Percentiles rank a stretch among this genome's conserved stretches.
These are phyloP conservation scores for Sceliomorpha sp. DNA, from an alignment of 2,888 invertebrate genomes.

Conservation along the genomic window DNA sequence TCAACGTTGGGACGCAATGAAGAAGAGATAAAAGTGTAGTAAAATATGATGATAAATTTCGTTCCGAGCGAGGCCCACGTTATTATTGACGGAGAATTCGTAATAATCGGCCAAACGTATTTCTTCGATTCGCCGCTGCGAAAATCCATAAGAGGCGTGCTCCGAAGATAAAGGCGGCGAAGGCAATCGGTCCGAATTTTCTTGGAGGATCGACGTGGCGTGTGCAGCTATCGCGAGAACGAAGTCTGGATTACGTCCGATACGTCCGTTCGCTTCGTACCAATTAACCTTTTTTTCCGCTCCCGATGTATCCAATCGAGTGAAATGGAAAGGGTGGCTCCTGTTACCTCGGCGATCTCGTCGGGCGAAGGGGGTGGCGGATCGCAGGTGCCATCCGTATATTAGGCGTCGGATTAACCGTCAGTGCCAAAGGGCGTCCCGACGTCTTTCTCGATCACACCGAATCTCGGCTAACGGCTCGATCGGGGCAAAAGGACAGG, in stretches of 20 bases:
- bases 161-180: slow-evolving; percentile 36
- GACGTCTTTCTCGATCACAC: slow-evolving; percentile 57
- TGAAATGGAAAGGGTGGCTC: slow-evolving; percentile 69
- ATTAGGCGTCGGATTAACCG: slow-evolving; percentile 72
- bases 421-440: slow-evolving; percentile 67
- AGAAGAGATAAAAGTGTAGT: slow-evolving; percentile 21
- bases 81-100: slow-evolving; percentile 40
- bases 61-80: slow-evolving; percentile 26
- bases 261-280: slow-evolving; percentile 65
- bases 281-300: slow-evolving; percentile 69
- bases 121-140: slow-evolving; percentile 24
- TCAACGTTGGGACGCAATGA: slow-evolving; percentile 9
- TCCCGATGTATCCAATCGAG: slow-evolving; percentile 65
- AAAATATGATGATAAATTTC: slow-evolving; percentile 48
- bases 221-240: slow-evolving; percentile 34
- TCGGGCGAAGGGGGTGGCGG: slow-evolving; percentile 58
- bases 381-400: slow-evolving; percentile 62
- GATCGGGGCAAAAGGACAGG: slow-evolving; percentile 31
- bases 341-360: slow-evolving; percentile 55
- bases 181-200: slow-evolving; percentile 44
- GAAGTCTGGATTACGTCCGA: slow-evolving; percentile 65
- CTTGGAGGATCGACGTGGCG: slow-evolving; percentile 33
- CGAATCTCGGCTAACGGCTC: slow-evolving; percentile 43
- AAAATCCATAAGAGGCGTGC: slow-evolving; percentile 35
- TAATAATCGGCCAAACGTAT: slow-evolving; percentile 34